Evolutionary conservation across 2,888 invertebrate species (phyloP).

Genomic region (Rhopalosiphum nymphaeae): DNA sequence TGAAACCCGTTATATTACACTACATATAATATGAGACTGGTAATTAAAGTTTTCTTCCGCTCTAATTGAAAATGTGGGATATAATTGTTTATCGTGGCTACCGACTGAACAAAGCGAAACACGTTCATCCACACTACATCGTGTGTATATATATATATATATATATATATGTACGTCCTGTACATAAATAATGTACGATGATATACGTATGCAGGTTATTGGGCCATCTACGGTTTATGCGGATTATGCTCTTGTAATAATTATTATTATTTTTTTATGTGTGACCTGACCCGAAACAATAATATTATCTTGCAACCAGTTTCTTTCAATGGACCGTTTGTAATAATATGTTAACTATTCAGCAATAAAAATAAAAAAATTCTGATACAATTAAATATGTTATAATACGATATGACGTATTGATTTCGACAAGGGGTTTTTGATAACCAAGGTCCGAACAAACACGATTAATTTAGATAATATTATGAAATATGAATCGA

Average conservation of each 20-base stretch:
- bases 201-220: slow-evolving; percentile 46
- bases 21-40: background rate
- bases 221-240: slow-evolving; percentile 34
- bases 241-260: slow-evolving; percentile 28
- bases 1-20: background rate
- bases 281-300: slow-evolving; percentile 35
- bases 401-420: slow-evolving; percentile 2
- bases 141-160: background rate
- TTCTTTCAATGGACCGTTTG: slow-evolving; percentile 20
- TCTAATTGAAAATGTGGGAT: slow-evolving; percentile 40
- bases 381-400: slow-evolving; percentile 2
- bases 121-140: background rate
- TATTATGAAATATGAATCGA: slow-evolving; percentile 14
- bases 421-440: slow-evolving; percentile 5
- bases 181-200: slow-evolving; percentile 23
- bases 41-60: slow-evolving; percentile 54
- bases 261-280: slow-evolving; percentile 12
- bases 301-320: slow-evolving; percentile 21
- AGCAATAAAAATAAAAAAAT: slow-evolving; percentile 15
- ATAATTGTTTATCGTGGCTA: slow-evolving; percentile 48
- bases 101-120: slow-evolving; percentile 39
- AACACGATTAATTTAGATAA: slow-evolving; percentile 48
- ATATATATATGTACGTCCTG: background rate
- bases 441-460: slow-evolving; percentile 39
- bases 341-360: slow-evolving; percentile 27